Percentiles rank a stretch among this genome's conserved stretches.
These are phyloP conservation scores for Poeciliopsis retropinna DNA, from an alignment of 2,113 vertebrate species.

Conservation along the genomic window DNA sequence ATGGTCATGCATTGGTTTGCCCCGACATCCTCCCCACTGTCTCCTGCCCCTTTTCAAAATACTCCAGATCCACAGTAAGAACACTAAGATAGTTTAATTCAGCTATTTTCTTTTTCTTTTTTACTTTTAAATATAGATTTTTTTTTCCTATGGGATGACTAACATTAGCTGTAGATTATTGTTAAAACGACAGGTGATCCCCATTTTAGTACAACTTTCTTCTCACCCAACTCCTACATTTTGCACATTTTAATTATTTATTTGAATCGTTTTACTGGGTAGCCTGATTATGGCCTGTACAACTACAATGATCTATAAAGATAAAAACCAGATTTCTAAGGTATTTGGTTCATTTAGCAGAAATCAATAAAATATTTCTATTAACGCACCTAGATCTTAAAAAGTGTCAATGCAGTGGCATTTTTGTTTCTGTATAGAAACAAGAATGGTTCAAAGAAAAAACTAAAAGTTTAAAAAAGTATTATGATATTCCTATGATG, in stretches of 20 bases:
- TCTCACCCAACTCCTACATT: background rate
- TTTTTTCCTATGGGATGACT: background rate
- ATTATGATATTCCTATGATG: too few relatives aligned
- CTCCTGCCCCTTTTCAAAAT: background rate
- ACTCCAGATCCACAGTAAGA: constrained; percentile 11
- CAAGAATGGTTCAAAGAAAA: background rate
- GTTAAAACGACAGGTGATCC: background rate
- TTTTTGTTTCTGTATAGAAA: background rate
- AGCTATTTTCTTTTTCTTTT: background rate
- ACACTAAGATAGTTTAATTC: constrained; percentile 13
- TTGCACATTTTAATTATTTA: background rate
- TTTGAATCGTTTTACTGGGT: background rate
- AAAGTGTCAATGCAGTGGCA: too few relatives aligned
- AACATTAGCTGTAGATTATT: background rate
- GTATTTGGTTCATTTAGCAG: too few relatives aligned
- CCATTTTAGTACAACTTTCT: background rate
- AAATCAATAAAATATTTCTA: too few relatives aligned
- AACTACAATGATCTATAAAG: background rate
- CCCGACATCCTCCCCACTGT: background rate
- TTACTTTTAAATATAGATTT: background rate
- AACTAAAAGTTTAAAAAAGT: too few relatives aligned
- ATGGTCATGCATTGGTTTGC: constrained; percentile 63
- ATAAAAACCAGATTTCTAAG: background rate
- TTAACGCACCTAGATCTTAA: too few relatives aligned
- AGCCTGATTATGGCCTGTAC: background rate